Evolutionary conservation across 2,888 invertebrate genomes (phyloP).

Genomic region (Eupithecia subfuscata): DNA sequence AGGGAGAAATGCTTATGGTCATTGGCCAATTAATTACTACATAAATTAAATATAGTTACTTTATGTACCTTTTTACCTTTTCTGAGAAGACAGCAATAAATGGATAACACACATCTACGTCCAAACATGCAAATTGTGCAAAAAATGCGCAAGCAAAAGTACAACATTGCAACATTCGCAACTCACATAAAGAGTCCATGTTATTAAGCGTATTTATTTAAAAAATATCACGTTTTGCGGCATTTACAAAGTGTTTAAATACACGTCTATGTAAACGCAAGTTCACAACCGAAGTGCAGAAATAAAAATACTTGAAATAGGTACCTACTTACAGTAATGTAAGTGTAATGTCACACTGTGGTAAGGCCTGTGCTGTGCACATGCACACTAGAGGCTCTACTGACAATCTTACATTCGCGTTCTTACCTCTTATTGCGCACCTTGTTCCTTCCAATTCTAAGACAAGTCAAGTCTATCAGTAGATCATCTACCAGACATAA

Average conservation of each 20-base stretch:
- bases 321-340: background rate
- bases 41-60: background rate
- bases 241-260: conserved; percentile 32
- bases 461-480: background rate
- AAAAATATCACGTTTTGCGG: conserved; percentile 35
- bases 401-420: background rate
- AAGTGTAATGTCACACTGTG: conserved; percentile 38
- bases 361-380: conserved; percentile 23
- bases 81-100: background rate
- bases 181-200: conserved; percentile 23
- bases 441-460: background rate
- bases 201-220: conserved; percentile 32
- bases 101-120: conserved; percentile 20
- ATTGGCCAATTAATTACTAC: background rate
- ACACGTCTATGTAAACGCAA: conserved; percentile 14
- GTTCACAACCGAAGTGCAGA: conserved; percentile 33
- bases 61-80: background rate
- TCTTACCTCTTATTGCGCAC: background rate
- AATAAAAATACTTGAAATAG: conserved; percentile 30
- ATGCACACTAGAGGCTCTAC: conserved; percentile 13
- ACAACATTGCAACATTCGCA: conserved; percentile 23
- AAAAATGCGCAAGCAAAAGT: conserved; percentile 18
- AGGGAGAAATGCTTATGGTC: background rate
- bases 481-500: background rate
- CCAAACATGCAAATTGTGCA: conserved; percentile 21